These are phyloP conservation scores for Lethrus apterus DNA, from an alignment of 1,140 invertebrate species.

Conservation along the genomic window DNA sequence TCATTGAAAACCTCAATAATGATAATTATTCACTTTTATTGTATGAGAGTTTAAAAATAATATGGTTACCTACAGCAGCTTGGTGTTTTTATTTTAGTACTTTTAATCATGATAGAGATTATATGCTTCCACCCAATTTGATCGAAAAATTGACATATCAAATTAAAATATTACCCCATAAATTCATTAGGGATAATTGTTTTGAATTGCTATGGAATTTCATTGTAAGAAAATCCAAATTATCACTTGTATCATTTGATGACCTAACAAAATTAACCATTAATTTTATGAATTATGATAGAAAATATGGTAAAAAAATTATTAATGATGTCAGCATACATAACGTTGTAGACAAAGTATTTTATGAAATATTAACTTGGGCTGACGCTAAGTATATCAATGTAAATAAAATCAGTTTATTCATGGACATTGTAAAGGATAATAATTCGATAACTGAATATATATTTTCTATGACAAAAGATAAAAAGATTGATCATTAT, in stretches of 20 bases:
- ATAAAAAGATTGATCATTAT: no score
- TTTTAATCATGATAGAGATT: slow-evolving; percentile 3
- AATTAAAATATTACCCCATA: slow-evolving; percentile 17
- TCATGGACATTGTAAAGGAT: not conserved
- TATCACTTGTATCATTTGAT: not conserved
- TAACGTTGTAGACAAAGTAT: not conserved
- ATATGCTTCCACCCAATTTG: slow-evolving; percentile 2
- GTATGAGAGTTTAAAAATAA: slow-evolving; percentile 17
- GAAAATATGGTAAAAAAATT: no score
- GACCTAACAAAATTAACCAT: not conserved
- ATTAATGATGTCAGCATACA: slow-evolving; percentile 1
- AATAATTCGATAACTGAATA: slow-evolving; percentile 1
- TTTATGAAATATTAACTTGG: slow-evolving; percentile 1
- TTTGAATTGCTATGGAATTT: slow-evolving; percentile 1
- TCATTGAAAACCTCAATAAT: slow-evolving; percentile 12
- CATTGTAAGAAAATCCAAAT: not conserved
- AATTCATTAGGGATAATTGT: slow-evolving; percentile 20
- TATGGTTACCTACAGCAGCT: slow-evolving; percentile 20
- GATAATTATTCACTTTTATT: slow-evolving; percentile 16
- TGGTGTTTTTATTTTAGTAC: slow-evolving; percentile 20
- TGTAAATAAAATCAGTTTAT: not conserved
- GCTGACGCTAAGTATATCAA: not conserved
- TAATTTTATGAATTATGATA: slow-evolving; percentile 4
- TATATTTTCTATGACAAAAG: not conserved
- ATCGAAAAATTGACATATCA: slow-evolving; percentile 12